Percentiles rank a stretch among this genome's conserved stretches.
Conservation (phyloP, 2,888 invertebrate species). For the Leptopilina syphax region DNA sequence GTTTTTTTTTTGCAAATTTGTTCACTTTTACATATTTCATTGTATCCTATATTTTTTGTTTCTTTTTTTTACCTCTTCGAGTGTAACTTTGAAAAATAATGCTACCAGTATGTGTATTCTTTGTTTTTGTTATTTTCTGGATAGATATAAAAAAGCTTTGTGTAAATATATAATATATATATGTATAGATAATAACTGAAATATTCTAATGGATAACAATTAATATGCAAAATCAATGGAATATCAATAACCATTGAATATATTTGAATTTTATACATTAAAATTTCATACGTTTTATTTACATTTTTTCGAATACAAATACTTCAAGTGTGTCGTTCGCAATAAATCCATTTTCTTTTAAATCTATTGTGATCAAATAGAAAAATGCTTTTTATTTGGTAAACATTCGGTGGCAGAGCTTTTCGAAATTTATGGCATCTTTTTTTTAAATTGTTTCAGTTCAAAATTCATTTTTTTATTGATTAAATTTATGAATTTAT, state of each 20-base stretch:
- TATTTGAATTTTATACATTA: conserved; percentile 41
- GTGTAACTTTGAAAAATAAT: conserved; percentile 64
- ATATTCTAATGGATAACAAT: conserved; percentile 31
- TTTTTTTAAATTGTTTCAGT: conserved; percentile 5
- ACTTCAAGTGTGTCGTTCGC: conserved; percentile 12
- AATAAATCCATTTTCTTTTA: conserved; percentile 9
- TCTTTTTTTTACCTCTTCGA: conserved; percentile 42
- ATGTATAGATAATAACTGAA: neutral
- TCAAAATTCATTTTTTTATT: neutral
- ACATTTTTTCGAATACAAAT: conserved; percentile 36
- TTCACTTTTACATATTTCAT: conserved; percentile 41
- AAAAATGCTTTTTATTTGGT: conserved; percentile 37
- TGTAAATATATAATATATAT: neutral
- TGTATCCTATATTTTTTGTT: conserved; percentile 40
- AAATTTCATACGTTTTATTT: neutral
- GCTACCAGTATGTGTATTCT: conserved; percentile 50
- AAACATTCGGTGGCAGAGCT: neutral
- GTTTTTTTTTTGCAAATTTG: conserved; percentile 57
- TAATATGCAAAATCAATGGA: conserved; percentile 37
- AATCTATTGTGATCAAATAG: neutral
- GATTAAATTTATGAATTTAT: neutral
- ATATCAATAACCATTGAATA: conserved; percentile 41
- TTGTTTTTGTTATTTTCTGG: conserved; percentile 50
- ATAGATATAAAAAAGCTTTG: conserved; percentile 31
- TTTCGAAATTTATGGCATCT: conserved; percentile 11